A percentile compares a stretch with the other conserved stretches of the same genome.
Evolutionary conservation across 2,888 invertebrate species (phyloP).

Genomic region (Drosophila setosimentum): DNA sequence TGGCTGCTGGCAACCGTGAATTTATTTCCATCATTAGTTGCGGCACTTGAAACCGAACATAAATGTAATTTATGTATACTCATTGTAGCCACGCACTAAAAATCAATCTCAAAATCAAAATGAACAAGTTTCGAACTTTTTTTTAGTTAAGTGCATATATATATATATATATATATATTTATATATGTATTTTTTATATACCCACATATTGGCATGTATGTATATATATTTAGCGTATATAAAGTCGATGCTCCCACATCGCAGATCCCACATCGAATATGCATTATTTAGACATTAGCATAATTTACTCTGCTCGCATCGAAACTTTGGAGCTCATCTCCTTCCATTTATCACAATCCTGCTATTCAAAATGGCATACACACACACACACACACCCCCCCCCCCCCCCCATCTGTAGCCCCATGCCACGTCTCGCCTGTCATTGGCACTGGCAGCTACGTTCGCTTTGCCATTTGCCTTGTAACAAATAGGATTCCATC

Average conservation of each 20-base stretch:
- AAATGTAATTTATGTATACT: conserved; percentile 75
- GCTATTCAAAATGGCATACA: conserved; percentile 24
- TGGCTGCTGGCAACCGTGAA: conserved; percentile 61
- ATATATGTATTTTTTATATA: no score
- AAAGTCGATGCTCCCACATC: conserved; percentile 55
- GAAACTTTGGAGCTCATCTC: conserved; percentile 55
- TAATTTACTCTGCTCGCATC: conserved; percentile 79
- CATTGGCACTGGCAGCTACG: conserved; percentile 67
- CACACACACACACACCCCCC: conserved; percentile 3
- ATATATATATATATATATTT: not conserved
- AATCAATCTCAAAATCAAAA: conserved; percentile 48
- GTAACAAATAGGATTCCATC: conserved; percentile 82
- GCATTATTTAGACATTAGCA: conserved; percentile 84
- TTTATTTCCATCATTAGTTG: conserved; percentile 84
- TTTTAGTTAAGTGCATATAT: not conserved
- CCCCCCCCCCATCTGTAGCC: not conserved
- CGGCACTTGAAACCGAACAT: conserved; percentile 76
- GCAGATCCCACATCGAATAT: conserved; percentile 71
- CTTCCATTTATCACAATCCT: conserved; percentile 52
- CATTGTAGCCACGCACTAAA: conserved; percentile 54
- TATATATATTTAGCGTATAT: conserved; percentile 16
- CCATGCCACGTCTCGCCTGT: conserved; percentile 42
- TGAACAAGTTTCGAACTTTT: conserved; percentile 16
- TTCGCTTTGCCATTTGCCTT: conserved; percentile 69
- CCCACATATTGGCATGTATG: not conserved